Evolutionary conservation across 2,113 vertebrate species (phyloP), one percentile per base, ranked within the genome.

Genomic region (Heptranchias perlo): DNA sequence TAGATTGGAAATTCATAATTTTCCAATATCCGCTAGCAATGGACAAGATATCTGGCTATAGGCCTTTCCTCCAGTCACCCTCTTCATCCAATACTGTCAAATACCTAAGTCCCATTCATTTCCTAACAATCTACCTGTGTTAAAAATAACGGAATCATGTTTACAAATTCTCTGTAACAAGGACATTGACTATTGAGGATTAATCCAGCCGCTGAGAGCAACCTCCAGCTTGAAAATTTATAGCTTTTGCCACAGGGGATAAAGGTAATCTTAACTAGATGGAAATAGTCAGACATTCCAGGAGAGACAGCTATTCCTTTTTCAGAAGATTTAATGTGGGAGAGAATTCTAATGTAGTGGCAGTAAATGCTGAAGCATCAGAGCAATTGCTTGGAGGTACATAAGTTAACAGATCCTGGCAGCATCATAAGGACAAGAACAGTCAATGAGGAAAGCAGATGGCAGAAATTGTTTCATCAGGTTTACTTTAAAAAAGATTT

Each of bases 371-470:
- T 93, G 58, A 93, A 82, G 31, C 35, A 93, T 61, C 58, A 62
- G 89, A 93, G 58, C 35, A 64, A 93, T 62, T 64, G 89, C 54
- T 39, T 1, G 6, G 87, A 93, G 49, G 58, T 54, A 31, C 49
- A 52, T 89, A 82, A 82, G 54, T 62, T 61, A 35, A n/a, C 31
- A 61, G 54, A 62, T 92, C 5, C 89, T 62, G 58, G 35, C 89
- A 93, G 54, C 35, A 61, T 23, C 14, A 62, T n/a, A 93, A 93
- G 58, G n/a, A 39, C 31, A 62, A 62, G 58, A 39, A n/a, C 58
- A 62, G 6, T 93, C n/a, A 93, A 93, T 93, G 58, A n/a, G 58
- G 89, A 92, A 92, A 92, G 14, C 58, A 92, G 89, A 62, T 58
- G 87, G 52, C 13, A 58, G 31, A 91, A 58, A 91, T 91, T 0